A percentile compares a stretch with the other conserved stretches of the same genome.
These are phyloP conservation scores for Drosophila recens DNA, from an alignment of 2,888 invertebrate genomes.

Conservation along the genomic window DNA sequence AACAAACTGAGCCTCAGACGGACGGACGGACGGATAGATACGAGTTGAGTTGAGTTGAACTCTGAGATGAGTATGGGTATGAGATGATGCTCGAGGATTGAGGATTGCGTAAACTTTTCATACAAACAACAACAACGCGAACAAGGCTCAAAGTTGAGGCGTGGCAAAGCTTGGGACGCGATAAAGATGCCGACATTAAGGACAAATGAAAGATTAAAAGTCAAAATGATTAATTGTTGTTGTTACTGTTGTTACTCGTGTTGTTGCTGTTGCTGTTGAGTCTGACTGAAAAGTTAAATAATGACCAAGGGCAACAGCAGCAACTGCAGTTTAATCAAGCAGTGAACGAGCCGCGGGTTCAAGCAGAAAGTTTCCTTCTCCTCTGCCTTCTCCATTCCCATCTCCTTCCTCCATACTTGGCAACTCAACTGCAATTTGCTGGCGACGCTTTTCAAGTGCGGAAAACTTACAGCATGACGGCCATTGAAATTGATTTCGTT, in stretches of 20 bases:
- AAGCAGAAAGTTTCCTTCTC: slow-evolving; percentile 8
- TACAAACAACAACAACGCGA: slow-evolving; percentile 51
- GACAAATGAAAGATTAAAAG: slow-evolving; percentile 75
- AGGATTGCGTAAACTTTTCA: slow-evolving; percentile 59
- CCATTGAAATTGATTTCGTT: slow-evolving; percentile 48
- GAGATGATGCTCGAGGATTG: background rate
- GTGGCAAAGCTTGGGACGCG: slow-evolving; percentile 55
- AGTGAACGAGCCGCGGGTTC: slow-evolving; percentile 13
- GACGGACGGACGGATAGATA: slow-evolving; percentile 46
- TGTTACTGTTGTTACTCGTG: slow-evolving; percentile 26
- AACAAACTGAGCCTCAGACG: slow-evolving; percentile 66
- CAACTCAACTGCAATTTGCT: slow-evolving; percentile 37
- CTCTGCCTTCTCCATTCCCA: background rate
- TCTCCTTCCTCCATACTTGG: slow-evolving; percentile 11
- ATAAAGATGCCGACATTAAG: slow-evolving; percentile 63
- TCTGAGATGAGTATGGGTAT: background rate
- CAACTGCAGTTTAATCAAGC: slow-evolving; percentile 42
- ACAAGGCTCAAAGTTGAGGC: slow-evolving; percentile 41
- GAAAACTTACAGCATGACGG: slow-evolving; percentile 35
- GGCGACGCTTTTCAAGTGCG: slow-evolving; percentile 34
- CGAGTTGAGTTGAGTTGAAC: slow-evolving; percentile 19
- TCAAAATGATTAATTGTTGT: slow-evolving; percentile 73
- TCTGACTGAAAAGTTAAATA: slow-evolving; percentile 50
- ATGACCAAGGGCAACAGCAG: slow-evolving; percentile 34
- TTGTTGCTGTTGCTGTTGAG: slow-evolving; percentile 23